phyloP scores from a whole-genome alignment of 2,888 invertebrate species.

The Ditylenchus weischeri region DNA sequence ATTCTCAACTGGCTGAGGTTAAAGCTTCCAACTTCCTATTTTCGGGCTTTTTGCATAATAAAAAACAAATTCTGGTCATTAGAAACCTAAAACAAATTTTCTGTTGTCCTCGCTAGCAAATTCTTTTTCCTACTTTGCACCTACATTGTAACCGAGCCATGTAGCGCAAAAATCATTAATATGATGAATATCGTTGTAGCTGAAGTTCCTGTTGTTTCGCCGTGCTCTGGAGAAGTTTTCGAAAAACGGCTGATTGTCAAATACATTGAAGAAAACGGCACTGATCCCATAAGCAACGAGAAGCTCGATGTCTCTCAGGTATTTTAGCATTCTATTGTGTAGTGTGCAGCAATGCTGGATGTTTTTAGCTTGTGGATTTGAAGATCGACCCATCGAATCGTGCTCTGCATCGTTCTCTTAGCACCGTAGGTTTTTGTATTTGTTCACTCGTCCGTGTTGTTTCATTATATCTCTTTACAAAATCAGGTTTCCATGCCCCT shows the following conservation, averaged over 20 bases:
- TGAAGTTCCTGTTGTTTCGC: conserved; percentile 91
- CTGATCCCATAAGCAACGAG: conserved; percentile 90
- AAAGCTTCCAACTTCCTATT: no score
- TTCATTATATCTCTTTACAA: conserved; percentile 86
- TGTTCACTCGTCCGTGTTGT: no score
- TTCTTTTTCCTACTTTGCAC: no score
- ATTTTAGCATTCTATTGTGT: conserved; percentile 56
- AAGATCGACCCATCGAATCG: conserved; percentile 33
- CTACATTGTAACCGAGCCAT: no score
- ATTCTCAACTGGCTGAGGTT: no score
- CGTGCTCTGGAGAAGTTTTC: conserved; percentile 90
- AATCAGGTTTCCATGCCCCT: conserved; percentile 96
- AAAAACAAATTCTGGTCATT: no score
- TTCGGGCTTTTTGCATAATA: no score
- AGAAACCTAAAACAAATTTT: no score
- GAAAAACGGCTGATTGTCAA: conserved; percentile 92
- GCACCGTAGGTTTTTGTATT: neutral
- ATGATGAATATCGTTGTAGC: conserved; percentile 70
- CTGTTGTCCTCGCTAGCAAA: no score
- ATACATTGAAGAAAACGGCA: conserved; percentile 89
- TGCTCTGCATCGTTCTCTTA: conserved; percentile 29
- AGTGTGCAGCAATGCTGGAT: neutral
- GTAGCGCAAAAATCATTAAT: no score
- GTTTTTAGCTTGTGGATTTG: conserved; percentile 44
- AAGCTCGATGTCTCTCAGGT: conserved; percentile 80